Percentiles rank a stretch among this genome's conserved stretches.
phyloP scores from a whole-genome alignment of 2,888 invertebrate genomes.

The Gerris lacustris region DNA sequence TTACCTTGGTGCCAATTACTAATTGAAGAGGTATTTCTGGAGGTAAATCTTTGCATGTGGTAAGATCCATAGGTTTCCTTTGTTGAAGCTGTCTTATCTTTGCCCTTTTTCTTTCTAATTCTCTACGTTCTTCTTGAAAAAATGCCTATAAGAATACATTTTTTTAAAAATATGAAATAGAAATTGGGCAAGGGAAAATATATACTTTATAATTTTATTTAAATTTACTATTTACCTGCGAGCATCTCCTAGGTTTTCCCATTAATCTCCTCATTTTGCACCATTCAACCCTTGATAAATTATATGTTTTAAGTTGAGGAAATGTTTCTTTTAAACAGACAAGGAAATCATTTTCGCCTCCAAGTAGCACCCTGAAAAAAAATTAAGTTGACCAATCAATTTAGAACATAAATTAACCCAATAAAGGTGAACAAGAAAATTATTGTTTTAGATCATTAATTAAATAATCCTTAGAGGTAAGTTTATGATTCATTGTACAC shows the following conservation, averaged over 20 bases:
- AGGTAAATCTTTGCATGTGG: conserved; percentile 72
- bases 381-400: neutral
- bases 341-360: conserved; percentile 92
- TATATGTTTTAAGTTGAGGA: conserved; percentile 75
- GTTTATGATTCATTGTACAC: too few species aligned
- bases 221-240: conserved; percentile 41
- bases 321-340: conserved; percentile 87
- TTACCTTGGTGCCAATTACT: conserved; percentile 76
- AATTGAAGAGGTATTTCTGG: conserved; percentile 87
- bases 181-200: too few species aligned
- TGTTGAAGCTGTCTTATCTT: conserved; percentile 88
- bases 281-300: conserved; percentile 85
- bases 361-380: conserved; percentile 64
- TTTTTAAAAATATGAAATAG: neutral
- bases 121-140: conserved; percentile 85
- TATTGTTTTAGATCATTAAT: conserved; percentile 6
- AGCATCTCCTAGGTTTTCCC: conserved; percentile 93
- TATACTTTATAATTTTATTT: too few species aligned
- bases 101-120: conserved; percentile 77
- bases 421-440: neutral
- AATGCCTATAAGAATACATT: conserved; percentile 69
- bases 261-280: conserved; percentile 86
- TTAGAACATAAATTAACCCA: too few species aligned
- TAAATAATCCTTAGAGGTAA: neutral
- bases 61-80: conserved; percentile 67